Conservation (phyloP, 2,797 vertebrate species). For the Oreortyx pictus region DNA sequence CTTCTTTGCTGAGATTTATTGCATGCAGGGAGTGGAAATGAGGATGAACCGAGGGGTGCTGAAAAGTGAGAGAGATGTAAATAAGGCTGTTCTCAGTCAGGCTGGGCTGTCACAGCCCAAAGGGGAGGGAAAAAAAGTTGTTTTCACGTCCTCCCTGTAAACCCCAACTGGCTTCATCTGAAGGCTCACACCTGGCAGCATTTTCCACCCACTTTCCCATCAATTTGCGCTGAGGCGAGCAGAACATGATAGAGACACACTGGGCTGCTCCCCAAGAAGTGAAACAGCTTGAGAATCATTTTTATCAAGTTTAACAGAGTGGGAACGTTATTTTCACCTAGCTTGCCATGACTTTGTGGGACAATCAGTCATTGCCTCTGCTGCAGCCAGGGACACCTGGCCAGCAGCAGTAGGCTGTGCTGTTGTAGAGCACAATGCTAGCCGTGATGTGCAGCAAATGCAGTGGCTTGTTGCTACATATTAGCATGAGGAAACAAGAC, state of each 20-base stretch:
- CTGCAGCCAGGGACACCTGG: rapidly evolving
- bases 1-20: neutral
- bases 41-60: neutral
- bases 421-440: rapidly evolving
- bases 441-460: neutral
- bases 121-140: neutral
- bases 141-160: neutral
- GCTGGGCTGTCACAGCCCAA: neutral
- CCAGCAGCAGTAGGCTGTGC: neutral
- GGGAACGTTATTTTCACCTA: slow-evolving; percentile 27
- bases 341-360: neutral
- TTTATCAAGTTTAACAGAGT: slow-evolving; percentile 39
- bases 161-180: neutral
- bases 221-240: neutral
- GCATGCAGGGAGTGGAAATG: neutral
- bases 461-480: rapidly evolving
- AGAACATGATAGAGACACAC: neutral
- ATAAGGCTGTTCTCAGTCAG: neutral
- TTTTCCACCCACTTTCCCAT: neutral
- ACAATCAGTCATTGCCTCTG: neutral
- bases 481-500: neutral
- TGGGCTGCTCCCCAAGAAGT: neutral
- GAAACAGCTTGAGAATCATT: neutral
- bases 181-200: neutral
- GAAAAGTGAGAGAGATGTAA: neutral